Percentiles rank a stretch among this genome's conserved stretches.
Evolutionary conservation across 2,113 vertebrate species (phyloP).

Genomic region (Rynchops niger): DNA sequence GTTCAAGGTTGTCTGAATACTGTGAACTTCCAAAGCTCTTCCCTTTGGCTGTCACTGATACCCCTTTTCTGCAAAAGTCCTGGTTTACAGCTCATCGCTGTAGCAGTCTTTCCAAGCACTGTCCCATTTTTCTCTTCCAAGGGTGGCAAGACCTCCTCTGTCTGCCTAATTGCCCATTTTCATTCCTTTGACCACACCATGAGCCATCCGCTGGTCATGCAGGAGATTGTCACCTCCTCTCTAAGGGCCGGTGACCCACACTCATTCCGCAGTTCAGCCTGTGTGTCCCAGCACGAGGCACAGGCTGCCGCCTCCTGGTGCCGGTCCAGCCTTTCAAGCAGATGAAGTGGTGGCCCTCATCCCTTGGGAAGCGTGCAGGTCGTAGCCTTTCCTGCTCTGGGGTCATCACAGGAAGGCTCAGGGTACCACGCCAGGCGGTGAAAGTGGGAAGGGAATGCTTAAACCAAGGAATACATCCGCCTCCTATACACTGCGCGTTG

Average conservation of each 20-base stretch:
- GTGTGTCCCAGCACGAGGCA: accelerated
- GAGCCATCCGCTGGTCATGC: not conserved
- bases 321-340: accelerated
- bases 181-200: not conserved
- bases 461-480: accelerated
- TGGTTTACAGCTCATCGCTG: not conserved
- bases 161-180: too few relatives aligned
- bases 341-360: not conserved
- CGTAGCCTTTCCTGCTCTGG: not conserved
- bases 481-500: not conserved
- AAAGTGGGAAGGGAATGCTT: not conserved
- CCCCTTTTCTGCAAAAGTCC: not conserved
- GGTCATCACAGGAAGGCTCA: not conserved
- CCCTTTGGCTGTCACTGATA: not conserved
- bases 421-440: accelerated
- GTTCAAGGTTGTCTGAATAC: not conserved
- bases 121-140: not conserved
- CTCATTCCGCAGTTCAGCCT: accelerated
- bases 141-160: not conserved
- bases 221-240: not conserved
- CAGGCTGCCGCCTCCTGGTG: not conserved
- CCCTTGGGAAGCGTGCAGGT: accelerated
- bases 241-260: accelerated
- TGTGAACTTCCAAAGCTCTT: not conserved
- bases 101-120: not conserved